A percentile compares a stretch with the other conserved stretches of the same genome.
Evolutionary conservation across 2,888 invertebrate species (phyloP).

Genomic region (Temnothorax rugatulus): DNA sequence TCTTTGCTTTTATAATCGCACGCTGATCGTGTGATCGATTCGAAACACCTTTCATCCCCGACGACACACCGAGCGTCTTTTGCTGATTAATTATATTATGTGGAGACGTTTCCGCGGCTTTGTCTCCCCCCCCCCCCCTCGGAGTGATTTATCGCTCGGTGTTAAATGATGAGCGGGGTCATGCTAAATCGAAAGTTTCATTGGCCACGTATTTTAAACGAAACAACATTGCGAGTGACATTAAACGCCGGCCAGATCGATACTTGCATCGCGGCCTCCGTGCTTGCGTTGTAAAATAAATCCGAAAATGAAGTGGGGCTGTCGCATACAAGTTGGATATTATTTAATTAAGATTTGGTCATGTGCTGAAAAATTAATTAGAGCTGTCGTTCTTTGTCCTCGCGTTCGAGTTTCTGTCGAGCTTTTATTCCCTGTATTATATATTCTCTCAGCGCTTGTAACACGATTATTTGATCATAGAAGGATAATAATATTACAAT

Average conservation of each 20-base stretch:
- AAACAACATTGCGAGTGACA: slow-evolving; percentile 73
- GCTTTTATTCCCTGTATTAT: neutral
- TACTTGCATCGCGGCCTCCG: slow-evolving; percentile 66
- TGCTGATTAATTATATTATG: slow-evolving; percentile 51
- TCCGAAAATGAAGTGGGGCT: slow-evolving; percentile 59
- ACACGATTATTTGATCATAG: neutral
- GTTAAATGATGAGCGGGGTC: slow-evolving; percentile 40
- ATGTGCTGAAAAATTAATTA: neutral
- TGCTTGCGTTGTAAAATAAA: slow-evolving; percentile 69
- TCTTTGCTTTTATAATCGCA: slow-evolving; percentile 13
- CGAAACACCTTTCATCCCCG: slow-evolving; percentile 35
- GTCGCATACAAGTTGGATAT: slow-evolving; percentile 19
- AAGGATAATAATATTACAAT: neutral
- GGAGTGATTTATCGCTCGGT: slow-evolving; percentile 38
- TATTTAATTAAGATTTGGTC: slow-evolving; percentile 31
- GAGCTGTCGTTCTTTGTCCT: neutral
- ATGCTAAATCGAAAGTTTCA: slow-evolving; percentile 63
- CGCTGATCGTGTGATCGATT: slow-evolving; percentile 44
- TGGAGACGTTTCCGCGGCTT: slow-evolving; percentile 32
- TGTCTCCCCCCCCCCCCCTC: neutral
- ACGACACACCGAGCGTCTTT: slow-evolving; percentile 43
- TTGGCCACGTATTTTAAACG: slow-evolving; percentile 62
- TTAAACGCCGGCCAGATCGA: slow-evolving; percentile 71
- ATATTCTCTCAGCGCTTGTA: neutral
- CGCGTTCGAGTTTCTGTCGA: neutral